Conservation (phyloP, 1,140 invertebrate genomes). For the Teleogryllus occipitalis region DNA sequence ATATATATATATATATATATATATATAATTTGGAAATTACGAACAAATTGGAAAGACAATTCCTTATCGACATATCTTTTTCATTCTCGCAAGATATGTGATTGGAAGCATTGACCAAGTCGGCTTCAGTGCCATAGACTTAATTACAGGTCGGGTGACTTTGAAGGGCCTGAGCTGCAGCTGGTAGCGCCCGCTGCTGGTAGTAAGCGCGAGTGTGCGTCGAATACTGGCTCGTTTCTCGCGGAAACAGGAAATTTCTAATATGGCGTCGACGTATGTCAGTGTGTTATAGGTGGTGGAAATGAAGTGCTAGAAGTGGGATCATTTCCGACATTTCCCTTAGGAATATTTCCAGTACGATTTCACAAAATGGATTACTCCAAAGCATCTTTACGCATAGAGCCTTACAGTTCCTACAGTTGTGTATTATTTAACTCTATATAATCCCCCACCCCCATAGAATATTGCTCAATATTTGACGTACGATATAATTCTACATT, state of each 20-base stretch:
- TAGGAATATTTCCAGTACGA: not conserved
- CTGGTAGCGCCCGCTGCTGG: not conserved
- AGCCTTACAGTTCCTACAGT: not conserved
- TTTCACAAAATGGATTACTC: not conserved
- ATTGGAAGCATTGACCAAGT: no score
- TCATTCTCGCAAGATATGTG: no score
- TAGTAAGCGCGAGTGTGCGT: not conserved
- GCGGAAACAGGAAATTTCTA: conserved; percentile 4
- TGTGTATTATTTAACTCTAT: not conserved
- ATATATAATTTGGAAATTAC: no score
- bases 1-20: no score
- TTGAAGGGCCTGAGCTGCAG: not conserved
- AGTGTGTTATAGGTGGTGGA: not conserved
- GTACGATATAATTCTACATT: not conserved
- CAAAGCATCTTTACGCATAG: not conserved
- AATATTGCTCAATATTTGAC: not conserved
- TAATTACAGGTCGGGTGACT: no score
- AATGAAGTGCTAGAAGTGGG: not conserved
- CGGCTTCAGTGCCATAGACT: no score
- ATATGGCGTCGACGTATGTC: conserved; percentile 3
- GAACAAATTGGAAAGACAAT: no score
- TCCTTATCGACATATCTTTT: no score
- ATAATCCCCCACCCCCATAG: conserved; percentile 3
- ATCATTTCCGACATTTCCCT: not conserved
- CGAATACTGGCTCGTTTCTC: not conserved